Evolutionary conservation across 2,797 vertebrate genomes (phyloP).

Genomic region (Enteromius viviparus): DNA sequence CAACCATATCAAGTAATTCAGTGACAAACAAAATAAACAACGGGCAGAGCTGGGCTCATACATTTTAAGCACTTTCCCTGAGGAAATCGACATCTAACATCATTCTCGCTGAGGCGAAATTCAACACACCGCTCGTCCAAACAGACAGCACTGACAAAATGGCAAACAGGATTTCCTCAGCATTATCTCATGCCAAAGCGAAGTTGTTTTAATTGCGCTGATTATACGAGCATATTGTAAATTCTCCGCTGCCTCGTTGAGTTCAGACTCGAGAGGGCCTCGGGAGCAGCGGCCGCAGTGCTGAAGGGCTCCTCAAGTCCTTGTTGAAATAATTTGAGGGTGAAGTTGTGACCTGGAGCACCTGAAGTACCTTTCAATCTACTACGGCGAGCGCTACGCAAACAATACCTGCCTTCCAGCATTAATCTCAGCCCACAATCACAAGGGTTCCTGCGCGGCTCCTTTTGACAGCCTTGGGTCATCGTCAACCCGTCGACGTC

Average conservation of each 20-base stretch:
- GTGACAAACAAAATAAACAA: conserved; percentile 59
- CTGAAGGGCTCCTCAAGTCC: conserved; percentile 53
- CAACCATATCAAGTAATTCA: conserved; percentile 51
- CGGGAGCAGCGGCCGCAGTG: not conserved
- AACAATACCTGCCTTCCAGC: conserved; percentile 52
- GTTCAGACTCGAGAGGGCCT: conserved; percentile 42
- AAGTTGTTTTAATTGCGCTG: conserved; percentile 51
- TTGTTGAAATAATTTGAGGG: conserved; percentile 59
- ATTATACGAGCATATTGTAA: conserved; percentile 50
- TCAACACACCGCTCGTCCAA: conserved; percentile 18
- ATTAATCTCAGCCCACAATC: conserved; percentile 49
- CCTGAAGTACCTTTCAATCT: conserved; percentile 60
- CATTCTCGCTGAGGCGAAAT: conserved; percentile 16
- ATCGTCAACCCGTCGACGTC: not conserved
- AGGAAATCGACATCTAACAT: conserved; percentile 43
- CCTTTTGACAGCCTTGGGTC: conserved; percentile 23
- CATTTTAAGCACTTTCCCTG: conserved; percentile 34
- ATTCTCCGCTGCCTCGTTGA: conserved; percentile 41
- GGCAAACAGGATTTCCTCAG: conserved; percentile 19
- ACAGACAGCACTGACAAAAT: conserved; percentile 13
- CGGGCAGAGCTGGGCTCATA: conserved; percentile 38
- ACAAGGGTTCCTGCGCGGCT: conserved; percentile 15
- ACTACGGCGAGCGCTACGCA: conserved; percentile 39
- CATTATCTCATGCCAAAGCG: conserved; percentile 30
- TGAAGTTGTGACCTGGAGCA: conserved; percentile 58